Evolutionary conservation across 2,113 vertebrate species (phyloP).

Genomic region (Gavialis gangeticus): DNA sequence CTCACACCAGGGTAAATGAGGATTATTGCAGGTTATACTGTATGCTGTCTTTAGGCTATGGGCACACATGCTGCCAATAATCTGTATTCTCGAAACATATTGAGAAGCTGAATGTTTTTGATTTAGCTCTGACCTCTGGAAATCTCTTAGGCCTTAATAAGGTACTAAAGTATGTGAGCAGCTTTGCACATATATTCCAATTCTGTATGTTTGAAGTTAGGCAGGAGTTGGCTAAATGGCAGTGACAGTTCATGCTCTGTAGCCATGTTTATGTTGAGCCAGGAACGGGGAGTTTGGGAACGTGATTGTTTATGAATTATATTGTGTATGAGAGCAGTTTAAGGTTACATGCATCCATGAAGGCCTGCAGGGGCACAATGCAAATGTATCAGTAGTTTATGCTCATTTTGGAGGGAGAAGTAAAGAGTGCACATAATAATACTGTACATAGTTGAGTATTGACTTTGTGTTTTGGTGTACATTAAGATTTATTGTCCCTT

Average conservation of each 20-base stretch:
- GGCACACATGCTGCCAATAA: background rate
- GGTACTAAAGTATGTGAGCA: too few species aligned
- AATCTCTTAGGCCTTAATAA: too few species aligned
- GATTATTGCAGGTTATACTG: background rate
- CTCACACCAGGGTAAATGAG: background rate
- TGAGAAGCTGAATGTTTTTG: background rate
- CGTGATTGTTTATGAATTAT: background rate
- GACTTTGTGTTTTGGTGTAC: background rate
- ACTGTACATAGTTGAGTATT: background rate
- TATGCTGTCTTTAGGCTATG: background rate
- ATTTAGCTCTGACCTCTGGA: too few species aligned
- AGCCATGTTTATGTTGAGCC: fast-evolving
- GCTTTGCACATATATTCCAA: too few species aligned
- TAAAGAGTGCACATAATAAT: background rate
- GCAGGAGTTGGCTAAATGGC: background rate
- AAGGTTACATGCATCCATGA: background rate
- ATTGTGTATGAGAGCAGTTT: background rate
- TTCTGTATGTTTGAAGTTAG: too few species aligned
- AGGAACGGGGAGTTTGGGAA: background rate
- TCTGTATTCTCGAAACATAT: background rate
- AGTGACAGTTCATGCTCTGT: background rate
- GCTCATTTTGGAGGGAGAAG: background rate
- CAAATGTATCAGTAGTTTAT: background rate
- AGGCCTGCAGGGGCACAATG: background rate
- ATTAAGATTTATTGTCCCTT: background rate